These are phyloP conservation scores for Dendronephthya gigantea DNA, from an alignment of 64 coral and sea anemone genomes.

Conservation along the genomic window DNA sequence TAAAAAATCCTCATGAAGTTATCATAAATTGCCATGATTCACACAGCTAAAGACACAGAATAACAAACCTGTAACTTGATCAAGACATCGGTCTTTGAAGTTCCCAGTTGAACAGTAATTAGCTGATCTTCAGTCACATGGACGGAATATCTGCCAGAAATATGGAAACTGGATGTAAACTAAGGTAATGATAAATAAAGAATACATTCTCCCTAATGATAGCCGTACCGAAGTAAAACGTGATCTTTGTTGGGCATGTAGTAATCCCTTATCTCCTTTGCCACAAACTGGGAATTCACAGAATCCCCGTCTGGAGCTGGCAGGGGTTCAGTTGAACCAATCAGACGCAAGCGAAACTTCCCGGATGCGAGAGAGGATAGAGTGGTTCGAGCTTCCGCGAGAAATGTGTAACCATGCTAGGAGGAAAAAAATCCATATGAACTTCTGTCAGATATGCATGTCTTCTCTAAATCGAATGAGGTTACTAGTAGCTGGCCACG, in stretches of 20 bases:
- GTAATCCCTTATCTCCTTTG: conserved; percentile 87
- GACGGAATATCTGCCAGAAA: conserved; percentile 53
- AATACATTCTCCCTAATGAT: neutral
- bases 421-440: neutral
- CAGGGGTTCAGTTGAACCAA: conserved; percentile 91
- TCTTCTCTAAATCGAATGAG: too few relatives aligned
- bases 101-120: conserved; percentile 73
- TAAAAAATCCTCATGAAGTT: conserved; percentile 13
- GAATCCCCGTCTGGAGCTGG: conserved; percentile 70
- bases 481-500: too few relatives aligned
- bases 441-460: neutral
- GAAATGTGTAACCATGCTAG: conserved; percentile 90
- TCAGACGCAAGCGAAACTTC: conserved; percentile 82
- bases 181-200: too few relatives aligned
- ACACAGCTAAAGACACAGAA: too few relatives aligned
- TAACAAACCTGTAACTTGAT: conserved; percentile 78
- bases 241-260: conserved; percentile 96
- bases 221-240: conserved; percentile 49
- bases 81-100: conserved; percentile 81
- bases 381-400: conserved; percentile 77
- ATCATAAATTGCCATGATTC: neutral
- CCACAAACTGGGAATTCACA: conserved; percentile 81
- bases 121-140: conserved; percentile 90
- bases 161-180: neutral
- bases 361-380: conserved; percentile 61